Evolutionary conservation across 1,140 invertebrate species (phyloP).

Genomic region (Polyergus mexicanus): DNA sequence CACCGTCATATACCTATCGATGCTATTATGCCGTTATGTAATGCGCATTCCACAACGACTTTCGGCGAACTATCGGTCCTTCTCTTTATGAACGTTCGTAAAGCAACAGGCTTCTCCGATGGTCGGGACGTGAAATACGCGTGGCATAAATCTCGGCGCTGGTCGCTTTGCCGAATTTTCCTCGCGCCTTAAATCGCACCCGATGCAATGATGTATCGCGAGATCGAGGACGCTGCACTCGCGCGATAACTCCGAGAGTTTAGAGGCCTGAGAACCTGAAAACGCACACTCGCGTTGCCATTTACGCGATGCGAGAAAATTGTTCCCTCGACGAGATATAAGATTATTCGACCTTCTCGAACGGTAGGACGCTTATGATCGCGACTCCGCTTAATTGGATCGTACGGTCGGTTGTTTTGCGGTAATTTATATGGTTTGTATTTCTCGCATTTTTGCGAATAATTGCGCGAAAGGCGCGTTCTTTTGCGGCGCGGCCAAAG

Average conservation of each 20-base stretch:
- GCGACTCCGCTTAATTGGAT: constrained; percentile 47
- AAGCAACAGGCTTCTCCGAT: constrained; percentile 46
- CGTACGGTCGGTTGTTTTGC: constrained; percentile 40
- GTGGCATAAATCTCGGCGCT: constrained; percentile 70
- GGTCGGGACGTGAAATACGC: constrained; percentile 69
- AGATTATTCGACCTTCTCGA: constrained; percentile 36
- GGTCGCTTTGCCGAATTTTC: constrained; percentile 67
- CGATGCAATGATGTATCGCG: constrained; percentile 37
- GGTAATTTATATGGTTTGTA: neutral
- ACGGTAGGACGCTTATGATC: constrained; percentile 15
- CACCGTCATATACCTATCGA: constrained; percentile 16
- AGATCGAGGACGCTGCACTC: neutral
- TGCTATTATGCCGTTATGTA: constrained; percentile 51
- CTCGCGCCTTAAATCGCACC: constrained; percentile 33
- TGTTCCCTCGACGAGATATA: constrained; percentile 15
- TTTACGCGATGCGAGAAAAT: constrained; percentile 52
- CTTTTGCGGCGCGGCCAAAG: constrained; percentile 58
- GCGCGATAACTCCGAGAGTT: constrained; percentile 22
- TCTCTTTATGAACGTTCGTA: constrained; percentile 54
- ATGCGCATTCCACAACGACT: constrained; percentile 34
- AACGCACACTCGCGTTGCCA: constrained; percentile 21
- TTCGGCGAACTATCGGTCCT: constrained; percentile 68
- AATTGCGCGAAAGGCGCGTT: constrained; percentile 52
- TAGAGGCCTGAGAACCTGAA: constrained; percentile 53
- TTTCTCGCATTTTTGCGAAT: constrained; percentile 42